Evolutionary conservation across 2,113 vertebrate species (phyloP).

Genomic region (Butorides virescens): DNA sequence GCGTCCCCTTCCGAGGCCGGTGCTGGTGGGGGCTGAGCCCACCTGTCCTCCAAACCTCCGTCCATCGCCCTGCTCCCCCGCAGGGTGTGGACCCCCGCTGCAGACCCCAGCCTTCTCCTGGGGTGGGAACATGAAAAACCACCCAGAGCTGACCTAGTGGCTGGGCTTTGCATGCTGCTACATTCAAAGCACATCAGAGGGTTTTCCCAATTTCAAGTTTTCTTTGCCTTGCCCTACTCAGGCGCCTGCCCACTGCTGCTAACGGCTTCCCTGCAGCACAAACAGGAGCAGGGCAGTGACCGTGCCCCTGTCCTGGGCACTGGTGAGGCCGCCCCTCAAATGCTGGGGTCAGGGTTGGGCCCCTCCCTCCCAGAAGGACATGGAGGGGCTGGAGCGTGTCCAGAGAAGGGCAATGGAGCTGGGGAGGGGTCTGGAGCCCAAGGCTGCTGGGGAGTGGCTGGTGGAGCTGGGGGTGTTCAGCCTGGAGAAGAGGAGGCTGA

Average conservation of each 20-base stretch:
- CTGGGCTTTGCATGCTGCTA: background rate
- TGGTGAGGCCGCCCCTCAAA: too few species aligned
- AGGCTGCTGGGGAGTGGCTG: too few species aligned
- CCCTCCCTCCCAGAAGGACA: too few species aligned
- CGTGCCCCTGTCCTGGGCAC: too few species aligned
- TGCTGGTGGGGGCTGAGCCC: background rate
- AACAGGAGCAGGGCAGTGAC: background rate
- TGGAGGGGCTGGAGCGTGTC: too few species aligned
- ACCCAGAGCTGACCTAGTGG: background rate
- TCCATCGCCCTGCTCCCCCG: accelerated
- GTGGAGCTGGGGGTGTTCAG: too few species aligned
- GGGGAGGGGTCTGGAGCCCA: too few species aligned
- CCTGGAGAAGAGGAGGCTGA: too few species aligned
- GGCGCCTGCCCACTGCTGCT: accelerated
- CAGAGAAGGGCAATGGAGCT: too few species aligned
- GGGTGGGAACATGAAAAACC: background rate
- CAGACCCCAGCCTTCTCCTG: background rate
- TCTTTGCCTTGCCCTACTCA: background rate
- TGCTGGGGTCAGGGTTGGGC: too few species aligned
- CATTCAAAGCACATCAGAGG: background rate
- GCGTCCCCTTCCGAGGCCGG: accelerated
- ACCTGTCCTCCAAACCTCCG: background rate
- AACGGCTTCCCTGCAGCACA: background rate
- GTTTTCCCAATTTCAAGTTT: background rate
- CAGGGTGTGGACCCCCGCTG: accelerated